Base-by-base conservation (phyloP, 2,888 invertebrate genomes). In the Urechis unicinctus region DNA sequence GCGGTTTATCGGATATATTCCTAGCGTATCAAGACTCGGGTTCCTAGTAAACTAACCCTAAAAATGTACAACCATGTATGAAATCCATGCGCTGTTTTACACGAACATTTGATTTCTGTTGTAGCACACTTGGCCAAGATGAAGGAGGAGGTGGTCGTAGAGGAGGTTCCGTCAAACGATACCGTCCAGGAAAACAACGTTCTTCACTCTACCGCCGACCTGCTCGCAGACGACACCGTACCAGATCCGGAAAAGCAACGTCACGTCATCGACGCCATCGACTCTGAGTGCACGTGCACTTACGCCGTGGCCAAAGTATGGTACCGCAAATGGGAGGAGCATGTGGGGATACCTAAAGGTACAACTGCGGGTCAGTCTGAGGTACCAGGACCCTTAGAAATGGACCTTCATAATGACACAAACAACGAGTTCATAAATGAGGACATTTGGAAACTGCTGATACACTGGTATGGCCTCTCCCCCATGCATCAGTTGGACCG, bases 381-480 rank as follows among this genome's bases (percentile, higher is more conserved):
- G 26, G 44, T 42, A n/a, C 59, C 57, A 6, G 57, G 51, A 6
- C 49, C 55, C 2, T 29, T 58, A 6, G 58, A 55, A 29, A 58
- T 62, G 59, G 62, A 60, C 53, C 55, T 52, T 6, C 57, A 60
- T 29, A 61, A 55, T 47, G 66, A 66, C 57, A 53, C 45, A 2
- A 59, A 66, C 29, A 68, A 68, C 42, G 59, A 58, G 4, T 68
- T 63, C 48, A 41, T 68, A 6, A 60, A 61, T 22, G 67, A 68
- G 54, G 60, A 64, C 21, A 58, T 59, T 24, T 68, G 67, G 68
- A 64, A 62, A 31, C 57, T 62, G 6, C 53, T 66, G n/a, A 52
- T 65, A 0, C 43, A 58, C 24, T 68, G 66, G 67, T 68, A 64
- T 56, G 67, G 67, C 2, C 30, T 68, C 2, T 54, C 58, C 9